A percentile compares a stretch with the other conserved stretches of the same genome.
phyloP scores from a whole-genome alignment of 2,113 vertebrate genomes.

The Acrocephalus arundinaceus region DNA sequence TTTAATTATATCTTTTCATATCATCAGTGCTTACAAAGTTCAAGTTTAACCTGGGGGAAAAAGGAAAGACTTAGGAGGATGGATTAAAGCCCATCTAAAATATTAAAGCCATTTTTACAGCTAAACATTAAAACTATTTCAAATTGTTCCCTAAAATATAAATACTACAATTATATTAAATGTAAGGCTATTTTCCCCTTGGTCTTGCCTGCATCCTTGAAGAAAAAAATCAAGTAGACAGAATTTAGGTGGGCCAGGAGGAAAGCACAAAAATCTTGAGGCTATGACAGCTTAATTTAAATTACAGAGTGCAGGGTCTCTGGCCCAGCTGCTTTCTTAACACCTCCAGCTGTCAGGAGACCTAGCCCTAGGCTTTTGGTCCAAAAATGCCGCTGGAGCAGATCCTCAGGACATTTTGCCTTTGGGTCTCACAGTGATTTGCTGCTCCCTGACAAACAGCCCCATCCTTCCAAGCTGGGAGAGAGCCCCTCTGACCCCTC shows the following conservation, averaged over 20 bases:
- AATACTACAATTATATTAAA: background rate
- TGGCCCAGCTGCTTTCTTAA: background rate
- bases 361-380: background rate
- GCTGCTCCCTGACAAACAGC: background rate
- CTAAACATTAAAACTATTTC: background rate
- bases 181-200: background rate
- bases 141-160: background rate
- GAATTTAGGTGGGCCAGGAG: background rate
- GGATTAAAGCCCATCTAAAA: background rate
- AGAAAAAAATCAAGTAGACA: background rate
- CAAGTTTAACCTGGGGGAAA: background rate
- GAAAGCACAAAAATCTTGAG: background rate
- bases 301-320: background rate
- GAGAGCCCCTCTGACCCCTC: background rate
- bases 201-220: background rate
- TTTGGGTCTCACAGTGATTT: background rate
- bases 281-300: background rate
- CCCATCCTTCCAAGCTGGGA: background rate
- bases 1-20: slow-evolving; percentile 27
- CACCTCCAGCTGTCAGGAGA: background rate
- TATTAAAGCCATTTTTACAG: background rate
- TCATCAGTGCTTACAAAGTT: background rate
- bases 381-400: background rate
- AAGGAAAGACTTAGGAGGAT: background rate
- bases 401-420: background rate